Percentiles rank a stretch among this genome's conserved stretches.
Evolutionary conservation across 2,888 invertebrate genomes (phyloP).

Genomic region (Scrobipalpa costella): DNA sequence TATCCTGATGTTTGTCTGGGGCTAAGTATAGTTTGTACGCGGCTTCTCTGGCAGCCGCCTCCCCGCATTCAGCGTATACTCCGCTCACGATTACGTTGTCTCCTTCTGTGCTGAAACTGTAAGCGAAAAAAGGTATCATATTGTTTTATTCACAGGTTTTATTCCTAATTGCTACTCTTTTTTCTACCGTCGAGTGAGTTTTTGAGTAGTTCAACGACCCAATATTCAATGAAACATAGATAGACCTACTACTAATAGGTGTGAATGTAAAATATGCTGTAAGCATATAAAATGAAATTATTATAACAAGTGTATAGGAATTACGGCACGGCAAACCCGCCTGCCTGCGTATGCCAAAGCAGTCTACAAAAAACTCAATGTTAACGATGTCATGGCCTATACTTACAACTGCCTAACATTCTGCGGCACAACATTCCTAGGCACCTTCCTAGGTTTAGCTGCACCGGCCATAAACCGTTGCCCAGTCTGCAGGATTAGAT

Average conservation of each 20-base stretch:
- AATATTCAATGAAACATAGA: too few species aligned
- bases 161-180: too few species aligned
- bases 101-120: slow-evolving; percentile 83
- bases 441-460: slow-evolving; percentile 84
- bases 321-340: too few species aligned
- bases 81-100: slow-evolving; percentile 89
- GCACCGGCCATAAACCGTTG: slow-evolving; percentile 91
- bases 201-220: too few species aligned
- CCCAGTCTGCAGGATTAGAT: slow-evolving; percentile 90
- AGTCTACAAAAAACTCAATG: too few species aligned
- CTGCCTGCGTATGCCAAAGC: too few species aligned
- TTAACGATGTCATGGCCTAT: neutral
- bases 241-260: too few species aligned
- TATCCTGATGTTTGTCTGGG: slow-evolving; percentile 89
- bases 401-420: slow-evolving; percentile 88
- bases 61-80: slow-evolving; percentile 90
- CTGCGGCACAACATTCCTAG: slow-evolving; percentile 84
- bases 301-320: too few species aligned
- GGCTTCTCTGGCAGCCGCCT: slow-evolving; percentile 90
- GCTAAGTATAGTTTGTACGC: slow-evolving; percentile 93
- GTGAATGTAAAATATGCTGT: too few species aligned
- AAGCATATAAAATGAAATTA: too few species aligned
- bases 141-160: too few species aligned
- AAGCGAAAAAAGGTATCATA: neutral
- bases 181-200: too few species aligned